These are phyloP conservation scores for Drosophila parthenogenetica DNA, from an alignment of 2,888 invertebrate genomes.

Conservation along the genomic window DNA sequence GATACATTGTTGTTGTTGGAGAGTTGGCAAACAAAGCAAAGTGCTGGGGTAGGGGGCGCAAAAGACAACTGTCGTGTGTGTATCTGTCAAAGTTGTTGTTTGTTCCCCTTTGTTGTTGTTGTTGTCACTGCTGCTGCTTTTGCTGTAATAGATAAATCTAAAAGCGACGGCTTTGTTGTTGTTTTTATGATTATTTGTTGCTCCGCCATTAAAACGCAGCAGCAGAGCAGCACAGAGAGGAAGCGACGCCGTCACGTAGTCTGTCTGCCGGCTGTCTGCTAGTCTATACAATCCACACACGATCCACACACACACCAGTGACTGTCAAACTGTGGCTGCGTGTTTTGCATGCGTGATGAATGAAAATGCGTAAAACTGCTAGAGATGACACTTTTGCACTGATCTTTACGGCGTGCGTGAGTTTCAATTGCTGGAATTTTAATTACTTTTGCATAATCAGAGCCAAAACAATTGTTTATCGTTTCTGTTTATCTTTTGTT, in stretches of 20 bases:
- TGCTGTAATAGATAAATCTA: conserved; percentile 54
- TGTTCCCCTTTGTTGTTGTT: conserved; percentile 34
- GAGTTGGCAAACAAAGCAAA: conserved; percentile 63
- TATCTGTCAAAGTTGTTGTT: conserved; percentile 43
- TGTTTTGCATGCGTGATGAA: conserved; percentile 64
- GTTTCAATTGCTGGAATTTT: not conserved
- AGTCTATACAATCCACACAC: conserved; percentile 22
- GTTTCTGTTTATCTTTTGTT: conserved; percentile 5
- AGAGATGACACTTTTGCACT: conserved; percentile 38
- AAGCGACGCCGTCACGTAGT: conserved; percentile 44
- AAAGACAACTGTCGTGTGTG: conserved; percentile 51
- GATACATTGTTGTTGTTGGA: conserved; percentile 39
- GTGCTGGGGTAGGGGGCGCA: conserved; percentile 3
- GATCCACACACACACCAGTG: conserved; percentile 26
- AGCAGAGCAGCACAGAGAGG: conserved; percentile 37
- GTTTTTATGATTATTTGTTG: conserved; percentile 42
- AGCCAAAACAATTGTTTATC: not conserved
- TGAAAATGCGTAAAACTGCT: conserved; percentile 11
- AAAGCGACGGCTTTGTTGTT: conserved; percentile 44
- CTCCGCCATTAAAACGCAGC: conserved; percentile 23
- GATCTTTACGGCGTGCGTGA: conserved; percentile 7
- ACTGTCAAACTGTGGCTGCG: conserved; percentile 55
- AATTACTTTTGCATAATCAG: too few relatives aligned
- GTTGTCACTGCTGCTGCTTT: conserved; percentile 44
- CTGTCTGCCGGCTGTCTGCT: conserved; percentile 3